A percentile compares a stretch with the other conserved stretches of the same genome.
phyloP scores from a whole-genome alignment of 2,113 vertebrate species.

The Amphiprion percula region DNA sequence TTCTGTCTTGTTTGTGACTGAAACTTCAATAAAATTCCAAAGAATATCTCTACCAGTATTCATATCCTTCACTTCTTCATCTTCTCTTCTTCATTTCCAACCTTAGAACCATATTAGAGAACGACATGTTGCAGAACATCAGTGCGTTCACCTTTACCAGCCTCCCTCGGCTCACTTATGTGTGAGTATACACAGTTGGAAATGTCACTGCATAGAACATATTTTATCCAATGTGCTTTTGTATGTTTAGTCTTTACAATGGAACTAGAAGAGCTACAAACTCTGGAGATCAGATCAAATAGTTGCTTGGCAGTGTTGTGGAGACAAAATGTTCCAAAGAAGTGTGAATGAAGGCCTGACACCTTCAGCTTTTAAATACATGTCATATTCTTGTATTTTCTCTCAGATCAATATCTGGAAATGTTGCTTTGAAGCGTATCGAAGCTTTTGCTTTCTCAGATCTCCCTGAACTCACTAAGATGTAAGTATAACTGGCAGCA shows the following conservation, averaged over 20 bases:
- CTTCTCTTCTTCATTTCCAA: not conserved
- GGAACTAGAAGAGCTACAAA: conserved; percentile 51
- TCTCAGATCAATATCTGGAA: conserved; percentile 76
- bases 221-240: not conserved
- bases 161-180: conserved; percentile 42
- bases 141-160: conserved; percentile 49
- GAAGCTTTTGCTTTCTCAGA: conserved; percentile 75
- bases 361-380: fast-evolving
- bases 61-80: not conserved
- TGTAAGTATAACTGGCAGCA: conserved; percentile 72
- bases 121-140: conserved; percentile 60
- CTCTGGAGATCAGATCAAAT: conserved; percentile 38
- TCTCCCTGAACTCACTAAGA: conserved; percentile 75
- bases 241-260: conserved; percentile 62
- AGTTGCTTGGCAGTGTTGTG: not conserved
- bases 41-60: not conserved
- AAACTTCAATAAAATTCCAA: too few relatives aligned
- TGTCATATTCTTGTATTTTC: conserved; percentile 18
- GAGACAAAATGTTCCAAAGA: conserved; percentile 45
- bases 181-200: conserved; percentile 59
- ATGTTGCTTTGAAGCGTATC: conserved; percentile 71
- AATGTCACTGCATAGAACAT: not conserved
- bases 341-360: conserved; percentile 6
- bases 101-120: conserved; percentile 43
- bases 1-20: too few relatives aligned